These are phyloP conservation scores for Macrosiphum euphorbiae DNA, from an alignment of 2,888 invertebrate genomes.

Conservation along the genomic window DNA sequence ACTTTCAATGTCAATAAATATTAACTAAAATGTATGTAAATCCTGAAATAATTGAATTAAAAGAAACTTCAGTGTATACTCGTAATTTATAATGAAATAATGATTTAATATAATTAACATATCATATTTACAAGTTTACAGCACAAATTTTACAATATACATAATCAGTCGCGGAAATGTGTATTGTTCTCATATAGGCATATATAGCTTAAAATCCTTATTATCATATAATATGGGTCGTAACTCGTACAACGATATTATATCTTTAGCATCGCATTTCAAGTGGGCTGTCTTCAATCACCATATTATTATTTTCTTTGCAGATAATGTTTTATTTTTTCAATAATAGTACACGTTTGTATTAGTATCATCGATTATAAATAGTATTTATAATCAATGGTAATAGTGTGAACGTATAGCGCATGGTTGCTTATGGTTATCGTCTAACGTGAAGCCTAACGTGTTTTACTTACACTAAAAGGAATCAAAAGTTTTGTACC, in stretches of 20 bases:
- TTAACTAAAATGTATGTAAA: background rate
- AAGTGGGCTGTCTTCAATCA: background rate
- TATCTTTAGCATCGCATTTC: background rate
- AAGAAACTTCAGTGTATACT: background rate
- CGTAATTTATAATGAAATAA: background rate
- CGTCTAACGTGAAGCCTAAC: background rate
- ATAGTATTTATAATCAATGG: too few species aligned
- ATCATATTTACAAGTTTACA: background rate
- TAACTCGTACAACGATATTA: background rate
- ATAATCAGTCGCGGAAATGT: background rate
- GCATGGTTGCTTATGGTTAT: background rate
- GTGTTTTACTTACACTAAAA: background rate
- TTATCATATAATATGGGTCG: background rate
- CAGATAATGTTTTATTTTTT: background rate
- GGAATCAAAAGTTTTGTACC: constrained; percentile 38
- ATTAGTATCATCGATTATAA: background rate
- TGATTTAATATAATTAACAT: background rate
- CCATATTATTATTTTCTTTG: background rate
- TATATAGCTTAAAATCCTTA: background rate
- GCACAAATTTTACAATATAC: background rate
- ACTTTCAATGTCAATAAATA: background rate
- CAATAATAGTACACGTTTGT: background rate
- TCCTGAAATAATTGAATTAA: background rate
- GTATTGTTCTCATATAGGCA: background rate
- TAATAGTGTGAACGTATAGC: background rate